Base-by-base conservation (phyloP, 2,113 vertebrate species). In the Zosterops japonicus region DNA sequence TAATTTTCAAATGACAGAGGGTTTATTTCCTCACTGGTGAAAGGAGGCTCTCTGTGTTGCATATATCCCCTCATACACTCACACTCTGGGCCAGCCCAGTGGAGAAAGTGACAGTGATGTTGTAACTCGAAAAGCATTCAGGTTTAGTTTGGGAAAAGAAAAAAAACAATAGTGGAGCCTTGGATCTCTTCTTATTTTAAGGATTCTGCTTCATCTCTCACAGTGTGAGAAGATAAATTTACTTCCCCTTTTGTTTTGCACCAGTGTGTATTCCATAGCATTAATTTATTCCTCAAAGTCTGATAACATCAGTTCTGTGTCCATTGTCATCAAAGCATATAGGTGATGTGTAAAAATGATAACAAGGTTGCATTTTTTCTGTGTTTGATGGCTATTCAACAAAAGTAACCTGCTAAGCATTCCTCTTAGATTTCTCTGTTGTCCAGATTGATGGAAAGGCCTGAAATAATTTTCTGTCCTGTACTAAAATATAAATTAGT, bases 221-320 rank as follows among this genome's bases (percentile, higher is more conserved):
- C 41, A 35, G n/a, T 39, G 36, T 36, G 41, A 81, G 68, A 95
- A 79, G 88, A 94, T 94, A 82, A 93, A 89, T 92, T 85, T 95
- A 63, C 76, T 92, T 89, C 53, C 79, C 39, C 33, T 93, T 92
- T 90, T 87, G 49, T 89, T 95, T 93, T 12, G 4, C 56, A 69
- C 42, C 44, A n/a, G 29, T 36, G 25, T 85, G 77, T 63, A 65
- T 91, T 82, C 67, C 39, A 72, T 14, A 87, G 53, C 74, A 80
- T 87, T 93, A 95, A 94, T 97, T 72, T 94, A 95, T 95, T 92
- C 77, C 74, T 94, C 42, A 92, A 78, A 67, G 74, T 82, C 85
- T 82, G 91, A 95, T 91, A 94, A 20, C 29, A 87, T 89, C 94
- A 91, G 5, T 83, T 83, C 65, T 83, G 69, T 74, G 72, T 59